Conservation (phyloP, 2,113 vertebrate species). For the Calyptommatus sinebrachiatus region DNA sequence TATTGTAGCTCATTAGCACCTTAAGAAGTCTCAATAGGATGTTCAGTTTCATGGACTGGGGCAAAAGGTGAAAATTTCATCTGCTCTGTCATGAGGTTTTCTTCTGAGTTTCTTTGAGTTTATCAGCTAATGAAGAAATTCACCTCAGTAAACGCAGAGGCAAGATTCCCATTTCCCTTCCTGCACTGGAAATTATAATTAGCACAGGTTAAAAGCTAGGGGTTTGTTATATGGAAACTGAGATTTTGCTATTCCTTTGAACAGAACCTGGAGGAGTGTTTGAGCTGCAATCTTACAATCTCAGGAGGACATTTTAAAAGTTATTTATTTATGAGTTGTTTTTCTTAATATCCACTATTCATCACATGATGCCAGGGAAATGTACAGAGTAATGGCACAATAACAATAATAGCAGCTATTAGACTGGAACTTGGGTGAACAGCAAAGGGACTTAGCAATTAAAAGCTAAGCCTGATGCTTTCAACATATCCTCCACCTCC, state of each 20-base stretch:
- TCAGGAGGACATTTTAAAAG: no score
- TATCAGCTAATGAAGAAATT: neutral
- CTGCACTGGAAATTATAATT: neutral
- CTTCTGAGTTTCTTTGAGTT: slow-evolving; percentile 21
- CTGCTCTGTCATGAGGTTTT: neutral
- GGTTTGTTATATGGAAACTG: neutral
- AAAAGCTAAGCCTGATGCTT: no score
- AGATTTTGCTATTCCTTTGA: neutral
- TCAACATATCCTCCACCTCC: no score
- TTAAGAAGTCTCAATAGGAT: neutral
- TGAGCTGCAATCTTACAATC: no score
- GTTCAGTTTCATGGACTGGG: neutral
- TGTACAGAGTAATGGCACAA: no score
- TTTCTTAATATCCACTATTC: no score
- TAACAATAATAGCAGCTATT: no score
- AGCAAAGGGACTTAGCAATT: no score
- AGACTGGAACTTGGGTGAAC: no score
- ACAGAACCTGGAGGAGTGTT: neutral
- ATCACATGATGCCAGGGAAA: no score
- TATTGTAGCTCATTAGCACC: neutral
- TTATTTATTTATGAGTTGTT: no score
- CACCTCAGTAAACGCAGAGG: neutral
- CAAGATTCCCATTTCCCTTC: no score
- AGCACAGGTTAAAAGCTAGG: neutral
- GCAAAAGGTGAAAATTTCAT: neutral